phyloP scores from a whole-genome alignment of 2,113 vertebrate genomes.

The Saguinus imperator region DNA sequence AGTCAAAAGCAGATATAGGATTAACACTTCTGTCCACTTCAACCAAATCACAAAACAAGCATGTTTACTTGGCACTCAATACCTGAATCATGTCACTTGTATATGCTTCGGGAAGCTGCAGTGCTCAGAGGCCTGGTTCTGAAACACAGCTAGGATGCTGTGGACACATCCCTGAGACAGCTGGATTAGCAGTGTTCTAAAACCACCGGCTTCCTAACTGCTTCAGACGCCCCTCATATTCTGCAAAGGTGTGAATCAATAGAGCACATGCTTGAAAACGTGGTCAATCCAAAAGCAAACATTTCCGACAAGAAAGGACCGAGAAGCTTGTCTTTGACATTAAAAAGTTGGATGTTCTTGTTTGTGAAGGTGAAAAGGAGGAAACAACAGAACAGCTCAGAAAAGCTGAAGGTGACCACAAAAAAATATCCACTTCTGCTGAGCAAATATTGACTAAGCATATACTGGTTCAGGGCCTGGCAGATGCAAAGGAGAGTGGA shows the following conservation, averaged over 20 bases:
- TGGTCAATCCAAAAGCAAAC: background rate
- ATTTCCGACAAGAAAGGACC: background rate
- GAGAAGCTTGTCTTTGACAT: background rate
- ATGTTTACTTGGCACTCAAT: background rate
- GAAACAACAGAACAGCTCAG: background rate
- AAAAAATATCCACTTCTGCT: background rate
- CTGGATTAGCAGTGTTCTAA: background rate
- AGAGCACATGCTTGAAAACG: background rate
- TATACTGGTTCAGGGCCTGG: background rate
- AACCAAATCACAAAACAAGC: background rate
- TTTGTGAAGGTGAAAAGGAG: background rate
- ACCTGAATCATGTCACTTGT: background rate
- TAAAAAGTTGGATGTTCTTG: background rate
- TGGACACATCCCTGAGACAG: background rate
- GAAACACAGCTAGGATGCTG: background rate
- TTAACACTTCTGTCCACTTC: background rate
- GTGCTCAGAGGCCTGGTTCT: background rate
- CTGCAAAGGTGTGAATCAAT: background rate
- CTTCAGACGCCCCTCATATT: background rate
- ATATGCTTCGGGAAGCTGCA: background rate
- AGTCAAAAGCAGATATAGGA: background rate
- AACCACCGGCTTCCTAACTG: fast-evolving
- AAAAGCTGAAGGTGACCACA: background rate
- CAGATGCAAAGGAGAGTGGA: background rate
- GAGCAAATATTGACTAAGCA: background rate